These are phyloP conservation scores for Xiphydria camelus DNA, from an alignment of 2,888 invertebrate genomes.

Conservation along the genomic window DNA sequence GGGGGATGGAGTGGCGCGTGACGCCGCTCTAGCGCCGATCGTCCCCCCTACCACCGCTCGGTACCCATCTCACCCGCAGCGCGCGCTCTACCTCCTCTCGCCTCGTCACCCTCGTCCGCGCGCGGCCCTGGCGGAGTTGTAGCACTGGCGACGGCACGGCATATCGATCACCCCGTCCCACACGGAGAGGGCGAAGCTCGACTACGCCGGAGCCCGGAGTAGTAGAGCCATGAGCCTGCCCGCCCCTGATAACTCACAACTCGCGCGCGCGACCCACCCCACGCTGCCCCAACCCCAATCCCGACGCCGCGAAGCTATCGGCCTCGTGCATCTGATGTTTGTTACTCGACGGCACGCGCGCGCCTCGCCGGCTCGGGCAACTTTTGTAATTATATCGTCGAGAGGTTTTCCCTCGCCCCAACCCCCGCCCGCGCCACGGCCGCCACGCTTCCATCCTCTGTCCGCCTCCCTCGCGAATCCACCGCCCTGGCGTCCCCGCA, in stretches of 20 bases:
- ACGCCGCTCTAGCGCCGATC: slow-evolving; percentile 14
- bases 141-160: slow-evolving; percentile 25
- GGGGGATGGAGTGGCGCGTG: slow-evolving; percentile 22
- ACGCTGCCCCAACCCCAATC: slow-evolving; percentile 5
- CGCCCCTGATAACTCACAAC: slow-evolving; percentile 28
- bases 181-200: slow-evolving; percentile 5
- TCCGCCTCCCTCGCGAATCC: slow-evolving; percentile 5
- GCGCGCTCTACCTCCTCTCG: no score
- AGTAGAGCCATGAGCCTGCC: slow-evolving; percentile 25
- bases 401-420: slow-evolving; percentile 7
- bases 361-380: slow-evolving; percentile 7
- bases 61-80: slow-evolving; percentile 1
- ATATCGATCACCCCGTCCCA: slow-evolving; percentile 28
- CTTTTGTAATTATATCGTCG: slow-evolving; percentile 19
- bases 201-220: slow-evolving; percentile 19
- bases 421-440: slow-evolving; percentile 6
- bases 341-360: slow-evolving; percentile 24
- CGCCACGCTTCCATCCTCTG: neutral
- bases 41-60: slow-evolving; percentile 2
- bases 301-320: slow-evolving; percentile 14
- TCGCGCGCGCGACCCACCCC: slow-evolving; percentile 15
- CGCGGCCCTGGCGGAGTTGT: slow-evolving; percentile 13
- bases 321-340: slow-evolving; percentile 20
- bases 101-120: no score
- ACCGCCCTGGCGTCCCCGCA: no score